Evolutionary conservation across 2,113 vertebrate species (phyloP), one percentile per base, ranked within the genome.

Genomic region (Natator depressus): DNA sequence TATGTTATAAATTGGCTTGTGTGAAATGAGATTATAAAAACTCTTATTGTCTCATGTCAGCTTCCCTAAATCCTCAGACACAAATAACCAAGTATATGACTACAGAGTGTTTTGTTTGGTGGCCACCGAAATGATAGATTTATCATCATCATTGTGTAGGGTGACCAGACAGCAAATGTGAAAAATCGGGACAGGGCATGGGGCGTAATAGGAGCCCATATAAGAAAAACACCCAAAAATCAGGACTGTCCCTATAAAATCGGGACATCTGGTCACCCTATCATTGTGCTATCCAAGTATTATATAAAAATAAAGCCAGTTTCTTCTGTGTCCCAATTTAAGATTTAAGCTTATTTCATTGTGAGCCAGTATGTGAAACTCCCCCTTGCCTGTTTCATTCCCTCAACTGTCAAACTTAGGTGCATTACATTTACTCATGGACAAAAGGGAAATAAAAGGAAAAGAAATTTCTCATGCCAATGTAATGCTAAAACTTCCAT

Each of bases 271-370:
- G 42, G 42, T 42, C 42, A 42, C 42, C 42, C 42, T 42, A 62
- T 4, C 19, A 2, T 1, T 1, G 14, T 19, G 25, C 50, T 19
- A 4, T 29, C 46, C 47, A 42, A 10, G 25, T 0, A 35, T 3
- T 25, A 17, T 47, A 20, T 47, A 13, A 0, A 2, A 54, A 17
- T 0, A n/a, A 12, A 87, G 46, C 29, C 13, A 69, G 25, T 24
- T 80, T 0, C 29, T 27, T 12, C 29, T 35, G 19, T 17, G 8
- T 29, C 49, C 11, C 46, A 3, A 1, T 51, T 0, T 0, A 80
- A 25, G 51, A n/a, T 69, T 59, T 55, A 5, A 51, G 85, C 83
- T 0, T 46, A 55, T 51, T 55, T 17, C 0, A 27, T 27, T 46
- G 42, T 47, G 0, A 55, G 57, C 19, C 2, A 25, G 5, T 0